phyloP scores from a whole-genome alignment of 2,113 vertebrate genomes.

The Ptilonorhynchus violaceus region DNA sequence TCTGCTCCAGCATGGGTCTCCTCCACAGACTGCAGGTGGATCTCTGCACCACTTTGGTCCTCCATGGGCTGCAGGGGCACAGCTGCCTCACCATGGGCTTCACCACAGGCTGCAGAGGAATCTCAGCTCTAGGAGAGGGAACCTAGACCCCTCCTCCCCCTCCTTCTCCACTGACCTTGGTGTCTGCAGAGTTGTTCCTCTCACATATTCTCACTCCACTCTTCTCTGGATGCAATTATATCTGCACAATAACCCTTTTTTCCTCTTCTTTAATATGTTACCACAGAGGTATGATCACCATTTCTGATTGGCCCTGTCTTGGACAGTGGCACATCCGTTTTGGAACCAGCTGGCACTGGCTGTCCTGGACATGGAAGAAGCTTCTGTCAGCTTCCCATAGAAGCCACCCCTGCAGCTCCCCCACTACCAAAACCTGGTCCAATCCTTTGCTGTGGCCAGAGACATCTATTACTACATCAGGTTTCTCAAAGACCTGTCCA shows the following conservation, averaged over 20 bases:
- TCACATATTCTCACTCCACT: background rate
- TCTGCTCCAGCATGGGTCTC: too few species aligned
- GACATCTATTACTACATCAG: background rate
- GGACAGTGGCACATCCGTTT: accelerated
- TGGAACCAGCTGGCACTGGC: background rate
- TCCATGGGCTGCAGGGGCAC: background rate
- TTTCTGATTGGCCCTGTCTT: background rate
- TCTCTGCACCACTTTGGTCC: background rate
- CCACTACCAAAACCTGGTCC: background rate
- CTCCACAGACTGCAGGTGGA: background rate
- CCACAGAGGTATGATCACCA: background rate
- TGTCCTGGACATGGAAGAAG: background rate
- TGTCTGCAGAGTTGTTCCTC: background rate
- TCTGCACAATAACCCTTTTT: background rate
- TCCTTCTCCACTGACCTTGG: background rate
- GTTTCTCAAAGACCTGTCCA: background rate
- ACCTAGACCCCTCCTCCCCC: too few species aligned
- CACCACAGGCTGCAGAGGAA: too few species aligned
- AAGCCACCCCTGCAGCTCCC: background rate
- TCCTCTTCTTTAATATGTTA: background rate
- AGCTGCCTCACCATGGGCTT: background rate
- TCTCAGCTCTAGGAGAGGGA: background rate
- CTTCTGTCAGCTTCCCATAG: background rate
- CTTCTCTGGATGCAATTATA: background rate
- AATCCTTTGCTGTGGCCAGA: background rate